Evolutionary conservation across 2,113 vertebrate genomes (phyloP).

Genomic region (Capricornis sumatraensis): DNA sequence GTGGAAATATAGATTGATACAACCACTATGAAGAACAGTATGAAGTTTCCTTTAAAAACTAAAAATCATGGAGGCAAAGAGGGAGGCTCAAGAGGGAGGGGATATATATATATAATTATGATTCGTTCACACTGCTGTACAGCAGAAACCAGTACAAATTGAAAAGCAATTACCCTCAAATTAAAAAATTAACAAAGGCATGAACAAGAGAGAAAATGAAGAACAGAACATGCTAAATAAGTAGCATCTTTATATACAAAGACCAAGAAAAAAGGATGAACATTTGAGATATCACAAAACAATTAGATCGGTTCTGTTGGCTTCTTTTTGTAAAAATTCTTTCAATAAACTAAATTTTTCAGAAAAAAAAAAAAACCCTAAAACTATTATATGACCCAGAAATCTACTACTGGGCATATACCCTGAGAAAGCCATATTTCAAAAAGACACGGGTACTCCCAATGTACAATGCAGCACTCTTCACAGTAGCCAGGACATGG

Average conservation of each 20-base stretch:
- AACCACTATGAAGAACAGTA: not conserved
- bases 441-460: not conserved
- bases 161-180: not conserved
- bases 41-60: not conserved
- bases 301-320: not conserved
- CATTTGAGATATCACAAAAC: not conserved
- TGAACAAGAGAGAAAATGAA: not conserved
- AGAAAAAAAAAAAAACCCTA: not conserved
- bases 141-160: not conserved
- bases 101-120: not conserved
- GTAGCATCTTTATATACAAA: not conserved
- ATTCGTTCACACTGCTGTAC: not conserved
- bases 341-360: not conserved
- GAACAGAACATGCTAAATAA: not conserved
- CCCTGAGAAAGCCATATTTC: not conserved
- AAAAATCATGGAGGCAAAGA: not conserved
- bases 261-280: not conserved
- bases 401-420: not conserved
- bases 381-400: fast-evolving
- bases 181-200: not conserved
- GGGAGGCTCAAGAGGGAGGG: not conserved
- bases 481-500: not conserved
- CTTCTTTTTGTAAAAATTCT: not conserved
- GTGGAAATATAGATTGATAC: not conserved
- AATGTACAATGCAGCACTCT: not conserved